Base-by-base conservation (phyloP, 2,113 vertebrate genomes). In the Illadopsis cleaveri region DNA sequence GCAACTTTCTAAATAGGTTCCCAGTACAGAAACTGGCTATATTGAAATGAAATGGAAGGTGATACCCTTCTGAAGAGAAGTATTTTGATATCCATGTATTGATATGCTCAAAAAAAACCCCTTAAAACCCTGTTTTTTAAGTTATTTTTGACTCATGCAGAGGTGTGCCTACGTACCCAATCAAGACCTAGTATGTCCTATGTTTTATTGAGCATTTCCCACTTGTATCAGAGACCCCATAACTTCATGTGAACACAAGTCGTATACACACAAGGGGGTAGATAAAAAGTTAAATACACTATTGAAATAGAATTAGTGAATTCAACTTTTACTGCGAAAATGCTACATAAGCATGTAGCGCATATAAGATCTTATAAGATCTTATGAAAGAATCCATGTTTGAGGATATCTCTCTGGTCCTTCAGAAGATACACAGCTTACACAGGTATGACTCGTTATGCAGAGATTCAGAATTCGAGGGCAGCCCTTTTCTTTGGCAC, bases 231-330 rank as follows among this genome's bases (percentile, higher is more conserved):
- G 57, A 60, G 38, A 79, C 44, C 31, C 24, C 3, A 2, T 25
- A 14, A 47, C 3, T 30, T 76, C 37, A n/a, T 50, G 79, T 25
- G 66, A 91, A 56, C 27, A 71, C 18, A 65, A 54, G 15, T 5
- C 79, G 18, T 37, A 57, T 10, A 45, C 0, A 0, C 50, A 80
- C 15, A 16, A 60, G 10, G 2, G 21, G 10, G 33, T 3, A 84
- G 64, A 84, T 42, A 73, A 81, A n/a, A 18, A 69, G n/a, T 37
- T 75, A 40, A 57, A 91, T 51, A 3, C 54, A 42, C n/a, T 53
- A 19, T 0, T 79, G 40, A 82, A 82, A 6, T 45, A 79, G 28
- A 82, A 82, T n/a, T 33, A 85, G 19, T 25, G 38, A 76, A 76
- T 82, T 90, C 57, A 76, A 15, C 31, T 89, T 83, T 40, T 42